Base-by-base conservation (phyloP, 2,113 vertebrate species). In the Microcebus ravelobensis region DNA sequence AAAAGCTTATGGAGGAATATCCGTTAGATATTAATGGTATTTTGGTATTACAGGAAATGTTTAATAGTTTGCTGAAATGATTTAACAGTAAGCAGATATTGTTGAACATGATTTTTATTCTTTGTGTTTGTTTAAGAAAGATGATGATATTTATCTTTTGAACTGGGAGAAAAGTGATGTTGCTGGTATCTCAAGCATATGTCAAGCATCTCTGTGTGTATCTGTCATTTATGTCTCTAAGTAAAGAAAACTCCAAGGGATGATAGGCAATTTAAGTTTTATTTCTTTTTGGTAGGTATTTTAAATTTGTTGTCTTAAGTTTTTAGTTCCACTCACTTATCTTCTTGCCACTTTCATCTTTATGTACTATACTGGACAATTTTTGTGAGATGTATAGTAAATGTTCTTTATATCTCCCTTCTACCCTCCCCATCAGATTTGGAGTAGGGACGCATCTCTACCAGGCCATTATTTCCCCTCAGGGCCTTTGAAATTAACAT, bases 271-370 rank as follows among this genome's bases (percentile, higher is more conserved):
- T 3, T 73, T 92, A n/a, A 57, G 25, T 87, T 84, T 67, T 87
- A 39, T 87, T 97, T 95, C 45, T 71, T 93, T 80, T 86, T 90
- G 39, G 36, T 91, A 42, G 57, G 27, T 94, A 87, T 74, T 84
- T 97, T 94, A 55, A 83, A 77, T 95, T 95, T 91, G 81, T 88
- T 90, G 23, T 42, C 73, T 68, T 91, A 70, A 92, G 27, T 55
- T 95, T 96, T 96, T 95, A 81, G 77, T 76, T 93, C 55, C 23
- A 36, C 21, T 90, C 10, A 76, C 12, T 59, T 83, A 42, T 45
- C 57, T 88, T 42, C 10, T 25, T 82, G 59, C 48, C 23, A 74
- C 14, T 25, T 93, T 91, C 15, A 89, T 11, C 36, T 91, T 45
- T 93, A 13, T 96, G 12, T 71, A 31, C 27, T 73, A 12, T 70